These are phyloP conservation scores for Papilio polyxenes DNA, from an alignment of 1,140 invertebrate genomes.

Conservation along the genomic window DNA sequence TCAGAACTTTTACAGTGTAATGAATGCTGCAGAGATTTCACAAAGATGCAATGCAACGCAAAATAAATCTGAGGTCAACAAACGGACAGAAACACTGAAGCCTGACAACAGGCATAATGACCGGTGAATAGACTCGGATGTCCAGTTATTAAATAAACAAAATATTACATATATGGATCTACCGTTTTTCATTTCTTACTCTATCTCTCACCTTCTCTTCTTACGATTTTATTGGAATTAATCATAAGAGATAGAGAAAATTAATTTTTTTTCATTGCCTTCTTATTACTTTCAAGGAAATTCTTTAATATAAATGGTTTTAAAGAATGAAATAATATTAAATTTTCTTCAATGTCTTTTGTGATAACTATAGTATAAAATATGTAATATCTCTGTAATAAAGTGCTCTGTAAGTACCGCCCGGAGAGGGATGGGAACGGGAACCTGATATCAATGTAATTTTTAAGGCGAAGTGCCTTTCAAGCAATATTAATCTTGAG, in stretches of 20 bases:
- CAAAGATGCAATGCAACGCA: neutral
- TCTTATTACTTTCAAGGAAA: neutral
- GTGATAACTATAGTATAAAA: neutral
- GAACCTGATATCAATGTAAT: constrained; percentile 16
- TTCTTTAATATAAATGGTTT: neutral
- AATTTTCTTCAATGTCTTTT: neutral
- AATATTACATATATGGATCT: neutral
- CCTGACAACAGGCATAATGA: neutral
- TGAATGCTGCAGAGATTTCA: neutral
- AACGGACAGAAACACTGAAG: neutral
- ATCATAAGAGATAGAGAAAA: neutral
- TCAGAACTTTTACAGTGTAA: constrained; percentile 39
- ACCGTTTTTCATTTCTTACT: neutral
- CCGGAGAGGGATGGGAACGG: constrained; percentile 4
- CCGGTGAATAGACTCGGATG: neutral
- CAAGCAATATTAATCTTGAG: neutral
- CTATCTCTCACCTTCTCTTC: neutral
- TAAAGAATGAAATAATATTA: too few species aligned
- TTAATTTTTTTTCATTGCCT: neutral
- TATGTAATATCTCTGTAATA: constrained; percentile 10
- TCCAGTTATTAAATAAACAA: neutral
- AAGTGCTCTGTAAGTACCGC: neutral
- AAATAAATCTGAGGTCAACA: neutral
- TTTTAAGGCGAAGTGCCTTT: neutral
- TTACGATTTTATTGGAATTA: neutral